These are phyloP conservation scores for Panopea generosa DNA, from an alignment of 2,888 invertebrate species.

Conservation along the genomic window DNA sequence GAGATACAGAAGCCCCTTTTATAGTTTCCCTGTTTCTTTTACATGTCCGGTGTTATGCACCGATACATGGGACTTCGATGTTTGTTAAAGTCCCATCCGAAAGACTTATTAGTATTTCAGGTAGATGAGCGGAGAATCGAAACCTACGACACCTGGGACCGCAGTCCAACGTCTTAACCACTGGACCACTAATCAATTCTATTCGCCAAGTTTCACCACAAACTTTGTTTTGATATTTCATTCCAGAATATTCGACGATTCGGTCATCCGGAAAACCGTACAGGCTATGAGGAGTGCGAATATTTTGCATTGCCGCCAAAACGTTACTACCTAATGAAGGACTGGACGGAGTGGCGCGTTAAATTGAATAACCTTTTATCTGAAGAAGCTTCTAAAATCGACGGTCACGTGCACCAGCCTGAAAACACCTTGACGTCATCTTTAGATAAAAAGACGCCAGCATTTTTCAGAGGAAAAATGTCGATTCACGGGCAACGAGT, in stretches of 20 bases:
- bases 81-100: too few relatives aligned
- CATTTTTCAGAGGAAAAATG: slow-evolving; percentile 35
- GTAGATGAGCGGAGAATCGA: too few relatives aligned
- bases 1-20: too few relatives aligned
- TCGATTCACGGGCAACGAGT: slow-evolving; percentile 30
- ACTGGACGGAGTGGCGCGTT: slow-evolving; percentile 39
- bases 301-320: slow-evolving; percentile 34
- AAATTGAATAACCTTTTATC: slow-evolving; percentile 20
- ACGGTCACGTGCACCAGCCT: background rate
- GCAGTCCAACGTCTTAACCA: too few relatives aligned
- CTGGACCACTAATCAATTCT: too few relatives aligned
- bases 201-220: too few relatives aligned
- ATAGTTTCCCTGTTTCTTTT: too few relatives aligned
- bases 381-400: slow-evolving; percentile 2
- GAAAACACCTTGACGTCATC: slow-evolving; percentile 13
- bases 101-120: too few relatives aligned
- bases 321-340: slow-evolving; percentile 18
- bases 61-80: too few relatives aligned
- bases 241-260: slow-evolving; percentile 29
- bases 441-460: slow-evolving; percentile 20
- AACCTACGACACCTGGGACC: too few relatives aligned
- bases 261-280: background rate
- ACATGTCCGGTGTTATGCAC: too few relatives aligned
- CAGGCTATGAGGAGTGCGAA: background rate
- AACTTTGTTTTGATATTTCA: too few relatives aligned